phyloP scores from a whole-genome alignment of 2,113 vertebrate species.

The Oryzias melastigma region DNA sequence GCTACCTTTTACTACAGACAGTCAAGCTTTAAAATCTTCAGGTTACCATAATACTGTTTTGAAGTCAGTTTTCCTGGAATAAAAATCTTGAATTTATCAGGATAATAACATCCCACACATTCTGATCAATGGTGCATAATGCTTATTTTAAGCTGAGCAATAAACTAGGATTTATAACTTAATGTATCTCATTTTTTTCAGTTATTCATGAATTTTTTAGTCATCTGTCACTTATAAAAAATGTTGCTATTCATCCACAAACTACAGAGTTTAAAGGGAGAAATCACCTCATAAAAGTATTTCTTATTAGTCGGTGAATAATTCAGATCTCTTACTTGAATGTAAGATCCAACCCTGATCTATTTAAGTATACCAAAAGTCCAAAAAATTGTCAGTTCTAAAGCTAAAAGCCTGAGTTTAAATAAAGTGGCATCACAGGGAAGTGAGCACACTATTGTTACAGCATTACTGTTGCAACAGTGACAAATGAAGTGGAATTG shows the following conservation, averaged over 20 bases:
- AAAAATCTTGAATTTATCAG: slow-evolving; percentile 22
- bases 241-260: slow-evolving; percentile 10
- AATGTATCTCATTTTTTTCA: slow-evolving; percentile 8
- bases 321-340: too few species aligned
- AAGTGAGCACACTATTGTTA: too few species aligned
- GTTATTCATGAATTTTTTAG: slow-evolving; percentile 28
- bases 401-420: too few species aligned
- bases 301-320: too few species aligned
- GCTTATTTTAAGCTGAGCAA: slow-evolving; percentile 15
- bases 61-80: background rate
- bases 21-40: background rate
- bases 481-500: too few species aligned
- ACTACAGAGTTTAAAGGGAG: background rate
- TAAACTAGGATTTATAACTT: slow-evolving; percentile 14
- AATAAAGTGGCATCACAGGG: too few species aligned
- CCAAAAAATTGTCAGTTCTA: too few species aligned
- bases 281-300: too few species aligned
- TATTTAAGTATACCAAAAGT: too few species aligned
- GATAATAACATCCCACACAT: slow-evolving; percentile 16
- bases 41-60: background rate
- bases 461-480: too few species aligned
- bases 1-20: too few species aligned
- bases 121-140: slow-evolving; percentile 29
- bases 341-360: too few species aligned
- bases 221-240: slow-evolving; percentile 19